phyloP scores from a whole-genome alignment of 2,888 invertebrate genomes.

The Stenodema calcarata region DNA sequence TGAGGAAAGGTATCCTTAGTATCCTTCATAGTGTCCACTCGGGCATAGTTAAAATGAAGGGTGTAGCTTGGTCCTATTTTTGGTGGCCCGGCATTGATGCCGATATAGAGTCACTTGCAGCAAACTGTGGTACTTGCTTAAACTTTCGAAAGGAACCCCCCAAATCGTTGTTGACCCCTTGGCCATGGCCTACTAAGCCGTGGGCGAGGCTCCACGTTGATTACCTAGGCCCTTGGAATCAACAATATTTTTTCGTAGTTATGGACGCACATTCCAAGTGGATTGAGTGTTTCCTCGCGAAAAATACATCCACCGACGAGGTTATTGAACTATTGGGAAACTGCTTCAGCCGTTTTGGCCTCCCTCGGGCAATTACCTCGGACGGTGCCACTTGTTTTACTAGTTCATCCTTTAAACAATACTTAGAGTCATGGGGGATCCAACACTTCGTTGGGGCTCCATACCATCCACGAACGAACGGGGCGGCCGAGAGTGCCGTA shows the following conservation, averaged over 20 bases:
- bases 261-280: constrained; percentile 34
- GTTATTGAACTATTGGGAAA: constrained; percentile 14
- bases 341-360: constrained; percentile 24
- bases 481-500: too few relatives aligned
- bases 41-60: constrained; percentile 31
- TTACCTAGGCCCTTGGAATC: not conserved
- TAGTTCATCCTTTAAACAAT: not conserved
- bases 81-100: not conserved
- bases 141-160: not conserved
- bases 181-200: too few relatives aligned
- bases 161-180: too few relatives aligned
- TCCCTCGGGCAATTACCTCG: not conserved
- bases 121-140: not conserved
- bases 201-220: not conserved
- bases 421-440: constrained; percentile 11
- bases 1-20: not conserved
- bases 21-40: constrained; percentile 48
- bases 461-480: too few relatives aligned
- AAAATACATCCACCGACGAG: not conserved
- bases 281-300: constrained; percentile 24
- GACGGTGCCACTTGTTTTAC: constrained; percentile 22
- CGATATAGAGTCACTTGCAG: not conserved
- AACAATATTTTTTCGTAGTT: constrained; percentile 15
- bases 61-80: not conserved
- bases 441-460: constrained; percentile 30